phyloP scores from a whole-genome alignment of 2,888 invertebrate species.

The Tricholauxania praeusta region DNA sequence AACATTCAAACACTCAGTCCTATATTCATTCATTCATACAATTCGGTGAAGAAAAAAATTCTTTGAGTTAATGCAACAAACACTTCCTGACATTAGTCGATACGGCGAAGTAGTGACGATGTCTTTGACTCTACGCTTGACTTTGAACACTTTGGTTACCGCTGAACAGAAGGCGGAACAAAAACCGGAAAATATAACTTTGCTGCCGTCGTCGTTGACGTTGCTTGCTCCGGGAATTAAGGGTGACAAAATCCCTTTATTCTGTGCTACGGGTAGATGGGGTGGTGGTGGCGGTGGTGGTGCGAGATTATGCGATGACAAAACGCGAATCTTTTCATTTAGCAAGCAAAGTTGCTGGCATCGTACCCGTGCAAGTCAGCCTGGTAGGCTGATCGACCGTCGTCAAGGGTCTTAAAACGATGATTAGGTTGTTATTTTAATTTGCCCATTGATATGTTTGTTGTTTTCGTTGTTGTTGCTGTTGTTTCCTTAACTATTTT shows the following conservation, averaged over 20 bases:
- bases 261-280: conserved; percentile 31
- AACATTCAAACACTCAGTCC: conserved; percentile 29
- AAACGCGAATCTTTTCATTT: conserved; percentile 51
- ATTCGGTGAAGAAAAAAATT: too few species aligned
- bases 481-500: conserved; percentile 50
- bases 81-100: conserved; percentile 51
- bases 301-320: conserved; percentile 47
- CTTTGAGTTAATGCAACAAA: conserved; percentile 14
- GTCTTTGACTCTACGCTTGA: conserved; percentile 55
- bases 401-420: conserved; percentile 68
- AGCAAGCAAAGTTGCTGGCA: conserved; percentile 44
- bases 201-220: conserved; percentile 38
- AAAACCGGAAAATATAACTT: conserved; percentile 65
- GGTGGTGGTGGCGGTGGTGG: background rate
- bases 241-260: conserved; percentile 50
- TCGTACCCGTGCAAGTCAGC: conserved; percentile 32
- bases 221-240: conserved; percentile 44
- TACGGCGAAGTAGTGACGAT: conserved; percentile 24
- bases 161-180: conserved; percentile 65
- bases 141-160: conserved; percentile 60
- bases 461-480: conserved; percentile 27
- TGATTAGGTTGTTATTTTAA: conserved; percentile 70
- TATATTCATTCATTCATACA: background rate
- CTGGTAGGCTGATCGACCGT: conserved; percentile 50
- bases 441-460: conserved; percentile 67